phyloP scores from a whole-genome alignment of 2,888 invertebrate species.

The Chironomus riparius region DNA sequence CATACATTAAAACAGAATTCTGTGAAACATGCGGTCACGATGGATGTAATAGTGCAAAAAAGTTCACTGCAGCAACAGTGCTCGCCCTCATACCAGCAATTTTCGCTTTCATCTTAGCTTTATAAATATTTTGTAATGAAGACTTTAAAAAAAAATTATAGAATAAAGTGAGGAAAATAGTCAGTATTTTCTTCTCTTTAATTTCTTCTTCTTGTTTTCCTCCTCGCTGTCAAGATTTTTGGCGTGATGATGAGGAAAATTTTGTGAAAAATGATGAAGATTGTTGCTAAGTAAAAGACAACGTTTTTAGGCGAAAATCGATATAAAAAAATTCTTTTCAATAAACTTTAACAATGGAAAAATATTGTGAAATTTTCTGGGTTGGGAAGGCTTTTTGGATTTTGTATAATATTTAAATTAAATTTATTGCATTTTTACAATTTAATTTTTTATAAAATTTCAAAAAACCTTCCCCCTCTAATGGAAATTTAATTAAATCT shows the following conservation, averaged over 20 bases:
- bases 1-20: slow-evolving; percentile 40
- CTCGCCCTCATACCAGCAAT: slow-evolving; percentile 13
- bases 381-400: no score
- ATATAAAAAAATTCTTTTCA: no score
- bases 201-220: background rate
- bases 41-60: slow-evolving; percentile 17
- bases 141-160: background rate
- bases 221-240: no score
- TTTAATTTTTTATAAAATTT: no score
- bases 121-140: slow-evolving; percentile 2
- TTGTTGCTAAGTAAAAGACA: slow-evolving; percentile 12
- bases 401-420: background rate
- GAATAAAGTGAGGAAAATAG: no score
- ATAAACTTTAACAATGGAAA: background rate
- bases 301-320: background rate
- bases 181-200: no score
- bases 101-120: slow-evolving; percentile 10
- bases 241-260: no score
- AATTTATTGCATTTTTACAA: no score
- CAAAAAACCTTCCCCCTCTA: background rate
- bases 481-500: background rate
- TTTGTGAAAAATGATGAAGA: background rate
- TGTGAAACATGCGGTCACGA: slow-evolving; percentile 30
- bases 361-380: no score
- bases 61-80: background rate